Evolutionary conservation across 2,888 invertebrate species (phyloP), one percentile per base, ranked within the genome.

Genomic region (Eustalomyia histrio): DNA sequence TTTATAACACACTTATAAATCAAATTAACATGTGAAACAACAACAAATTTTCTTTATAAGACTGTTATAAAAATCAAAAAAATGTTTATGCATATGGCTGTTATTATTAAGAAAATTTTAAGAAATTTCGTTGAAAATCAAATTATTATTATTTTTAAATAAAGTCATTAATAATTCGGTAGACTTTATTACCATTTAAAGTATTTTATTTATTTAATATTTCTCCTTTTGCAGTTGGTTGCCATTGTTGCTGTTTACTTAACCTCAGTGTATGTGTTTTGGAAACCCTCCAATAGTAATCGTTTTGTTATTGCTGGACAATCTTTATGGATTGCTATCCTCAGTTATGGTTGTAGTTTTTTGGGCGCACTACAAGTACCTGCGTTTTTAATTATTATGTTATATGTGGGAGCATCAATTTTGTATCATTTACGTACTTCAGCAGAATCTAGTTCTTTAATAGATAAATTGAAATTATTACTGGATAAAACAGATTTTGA

Each of bases 301-400:
- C 91, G 92, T 71, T 95, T 96, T 87, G 93, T 94, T 52, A 92
- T 94, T 64, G 93, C 93, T 10, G 94, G 97, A 0, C 94, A 94
- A 83, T 90, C 93, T 1, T 90, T 95, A 21, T 97, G 97, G 97
- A 90, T 96, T 14, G 91, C 95, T 5, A 90, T 96, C 39, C 93
- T 95, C 18, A 93, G 96, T 83, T 96, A 94, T 87, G 85, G 95
- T 12, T 94, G 96, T 58, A 94, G 95, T 84, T 92, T 95, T 47
- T 92, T 95, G 1, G 96, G 96, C 0, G 92, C 94, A 0, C 92
- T 95, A 52, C 94, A 96, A 90, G 93, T 96, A n/a, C 93, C 95
- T 60, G 92, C 94, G 17, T 95, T 97, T 89, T 91, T 95, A 17
- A 83, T 93, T 0, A 91, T 96, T 0, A 94, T 95, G 91, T 87